Conservation (phyloP, 1,140 invertebrate genomes). For the Pseudomyrmex flavicornis region DNA sequence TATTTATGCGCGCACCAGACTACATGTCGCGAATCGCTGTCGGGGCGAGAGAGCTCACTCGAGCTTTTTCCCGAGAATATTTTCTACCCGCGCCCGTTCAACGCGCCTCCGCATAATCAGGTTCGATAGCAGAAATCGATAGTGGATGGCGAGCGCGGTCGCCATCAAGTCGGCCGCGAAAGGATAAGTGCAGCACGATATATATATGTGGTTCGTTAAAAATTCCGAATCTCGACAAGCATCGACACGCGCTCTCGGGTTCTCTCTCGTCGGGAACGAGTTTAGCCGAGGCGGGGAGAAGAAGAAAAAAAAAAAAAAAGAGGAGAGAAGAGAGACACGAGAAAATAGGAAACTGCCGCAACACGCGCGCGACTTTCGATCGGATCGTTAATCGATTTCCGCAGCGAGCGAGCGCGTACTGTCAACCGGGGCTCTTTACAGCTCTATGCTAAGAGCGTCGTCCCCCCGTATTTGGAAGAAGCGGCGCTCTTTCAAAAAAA, state of each 20-base stretch:
- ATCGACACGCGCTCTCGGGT: background rate
- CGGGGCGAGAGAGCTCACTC: background rate
- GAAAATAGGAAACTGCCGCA: constrained; percentile 37
- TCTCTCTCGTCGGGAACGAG: constrained; percentile 36
- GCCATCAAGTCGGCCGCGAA: constrained; percentile 41
- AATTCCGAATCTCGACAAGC: constrained; percentile 28
- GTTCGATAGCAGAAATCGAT: constrained; percentile 54
- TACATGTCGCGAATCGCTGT: background rate
- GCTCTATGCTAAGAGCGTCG: background rate
- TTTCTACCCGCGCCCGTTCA: background rate
- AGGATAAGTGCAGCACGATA: constrained; percentile 15
- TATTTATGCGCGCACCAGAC: background rate
- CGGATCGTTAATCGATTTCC: constrained; percentile 23
- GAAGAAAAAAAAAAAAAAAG: constrained; percentile 12
- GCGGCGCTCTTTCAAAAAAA: background rate
- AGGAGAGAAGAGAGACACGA: constrained; percentile 6
- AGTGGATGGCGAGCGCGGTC: constrained; percentile 32
- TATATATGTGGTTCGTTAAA: constrained; percentile 40
- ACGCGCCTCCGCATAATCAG: constrained; percentile 41
- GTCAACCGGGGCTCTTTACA: constrained; percentile 14
- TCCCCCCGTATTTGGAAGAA: constrained; percentile 19
- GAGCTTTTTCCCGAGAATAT: background rate
- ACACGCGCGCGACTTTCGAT: constrained; percentile 14
- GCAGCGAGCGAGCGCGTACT: background rate
- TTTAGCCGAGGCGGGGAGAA: constrained; percentile 5